Conservation (phyloP, 1,140 invertebrate species). For the Fopius arisanus region DNA sequence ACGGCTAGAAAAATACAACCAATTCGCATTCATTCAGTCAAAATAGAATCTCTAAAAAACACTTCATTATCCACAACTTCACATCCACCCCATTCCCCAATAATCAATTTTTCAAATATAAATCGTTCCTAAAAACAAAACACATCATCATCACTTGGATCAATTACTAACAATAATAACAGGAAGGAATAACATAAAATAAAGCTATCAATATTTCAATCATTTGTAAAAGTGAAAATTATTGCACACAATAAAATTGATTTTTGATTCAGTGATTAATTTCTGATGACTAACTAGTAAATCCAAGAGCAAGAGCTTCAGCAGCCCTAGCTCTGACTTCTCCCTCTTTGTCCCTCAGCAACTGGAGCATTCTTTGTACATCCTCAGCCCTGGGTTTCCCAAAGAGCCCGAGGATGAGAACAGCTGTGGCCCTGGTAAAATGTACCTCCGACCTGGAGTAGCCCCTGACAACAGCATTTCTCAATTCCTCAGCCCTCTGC, state of each 20-base stretch:
- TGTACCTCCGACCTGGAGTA: conserved; percentile 55
- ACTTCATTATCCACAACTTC: not conserved
- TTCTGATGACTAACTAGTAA: conserved; percentile 40
- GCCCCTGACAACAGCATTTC: conserved; percentile 53
- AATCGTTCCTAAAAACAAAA: no score
- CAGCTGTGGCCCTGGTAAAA: conserved; percentile 49
- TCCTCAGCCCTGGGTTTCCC: conserved; percentile 51
- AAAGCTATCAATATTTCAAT: not conserved
- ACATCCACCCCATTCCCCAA: no score
- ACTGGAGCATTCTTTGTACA: conserved; percentile 67
- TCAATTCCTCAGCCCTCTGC: conserved; percentile 52
- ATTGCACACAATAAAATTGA: not conserved
- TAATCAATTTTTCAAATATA: no score
- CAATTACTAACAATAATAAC: not conserved
- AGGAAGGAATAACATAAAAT: not conserved
- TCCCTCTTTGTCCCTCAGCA: conserved; percentile 68
- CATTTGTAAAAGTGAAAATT: not conserved
- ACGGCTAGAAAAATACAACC: not conserved
- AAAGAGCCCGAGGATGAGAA: conserved; percentile 54
- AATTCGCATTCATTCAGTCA: not conserved
- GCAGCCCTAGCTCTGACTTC: conserved; percentile 69
- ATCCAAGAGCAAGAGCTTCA: conserved; percentile 64
- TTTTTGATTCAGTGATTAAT: no score
- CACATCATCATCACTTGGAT: no score
- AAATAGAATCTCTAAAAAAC: not conserved